Evolutionary conservation across 2,797 vertebrate genomes (phyloP), one percentile per base, ranked within the genome.

Genomic region (Pteronotus mesoamericanus): DNA sequence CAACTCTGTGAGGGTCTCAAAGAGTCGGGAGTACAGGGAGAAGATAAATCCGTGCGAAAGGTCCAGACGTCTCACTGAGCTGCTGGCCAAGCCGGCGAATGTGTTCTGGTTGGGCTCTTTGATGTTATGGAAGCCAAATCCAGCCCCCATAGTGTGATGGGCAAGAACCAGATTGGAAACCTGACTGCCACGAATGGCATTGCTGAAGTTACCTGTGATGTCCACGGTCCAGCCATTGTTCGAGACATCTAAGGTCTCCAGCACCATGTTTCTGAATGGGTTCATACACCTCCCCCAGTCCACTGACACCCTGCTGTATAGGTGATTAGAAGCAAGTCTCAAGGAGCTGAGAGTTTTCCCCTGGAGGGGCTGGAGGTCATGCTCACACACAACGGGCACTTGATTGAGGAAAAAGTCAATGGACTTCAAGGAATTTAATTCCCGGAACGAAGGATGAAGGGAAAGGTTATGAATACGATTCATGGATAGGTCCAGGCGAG

Each of bases 381-480:
- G 98, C 97, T 99, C 98, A 95, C 99, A 99, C 10, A 99, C 80
- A 6, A 69, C 97, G 29, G 97, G 7, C 37, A 99, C 98, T 0
- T 1, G 0, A 90, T 99, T 99, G 24, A 46, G 1, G 92, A 96
- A 98, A 80, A 99, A 98, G 59, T 98, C 94, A 22, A 99, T 88
- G 0, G 90, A 42, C 7, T 97, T 96, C 53, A 99, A 98, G 53
- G 95, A 97, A 34, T 71, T 98, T 86, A 99, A 96, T 22, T 97
- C 98, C 80, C 53, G 82, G 97, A 99, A 99, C 51, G 99, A 99
- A 5, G 95, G 95, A 53, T 98, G 99, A 9, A 99, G 99, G 10
- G 21, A 92, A 86, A 99, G 97, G 90, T 91, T 98, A 1, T 1
- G 51, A 57, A 99, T 99, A 4, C 93, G 0, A 55, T 99, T 99